Percentiles rank a stretch among this genome's conserved stretches.
Conservation (phyloP, 2,888 invertebrate species). For the Pteria penguin region DNA sequence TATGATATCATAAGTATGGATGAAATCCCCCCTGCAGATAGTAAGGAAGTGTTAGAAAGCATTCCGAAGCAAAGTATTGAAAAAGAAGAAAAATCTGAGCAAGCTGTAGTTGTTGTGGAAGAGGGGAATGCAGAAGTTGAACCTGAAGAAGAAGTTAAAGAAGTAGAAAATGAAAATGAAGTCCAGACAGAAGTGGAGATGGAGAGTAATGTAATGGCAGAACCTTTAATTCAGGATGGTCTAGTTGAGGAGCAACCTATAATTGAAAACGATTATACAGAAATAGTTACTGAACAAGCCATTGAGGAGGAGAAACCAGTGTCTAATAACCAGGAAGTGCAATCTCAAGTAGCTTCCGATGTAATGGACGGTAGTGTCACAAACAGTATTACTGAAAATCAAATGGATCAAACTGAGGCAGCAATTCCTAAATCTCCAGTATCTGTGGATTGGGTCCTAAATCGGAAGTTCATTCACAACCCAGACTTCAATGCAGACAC, state of each 20-base stretch:
- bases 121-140: slow-evolving; percentile 2
- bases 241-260: neutral
- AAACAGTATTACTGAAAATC: neutral
- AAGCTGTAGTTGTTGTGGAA: neutral
- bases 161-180: neutral
- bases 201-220: neutral
- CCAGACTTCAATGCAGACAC: slow-evolving; percentile 49
- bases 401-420: slow-evolving; percentile 12
- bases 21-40: slow-evolving; percentile 68
- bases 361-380: neutral
- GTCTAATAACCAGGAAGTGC: neutral
- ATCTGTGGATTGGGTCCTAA: slow-evolving; percentile 55
- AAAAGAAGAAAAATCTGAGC: too few species aligned
- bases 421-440: slow-evolving; percentile 27
- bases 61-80: slow-evolving; percentile 46
- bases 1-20: slow-evolving; percentile 69
- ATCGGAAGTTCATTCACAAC: slow-evolving; percentile 64
- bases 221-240: neutral
- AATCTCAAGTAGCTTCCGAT: neutral
- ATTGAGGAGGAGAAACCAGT: neutral
- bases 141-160: neutral
- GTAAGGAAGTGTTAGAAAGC: slow-evolving; percentile 61
- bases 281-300: slow-evolving; percentile 10
- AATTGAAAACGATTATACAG: neutral
- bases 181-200: neutral